Base-by-base conservation (phyloP, 2,113 vertebrate species). In the Corythornis vintsioides region DNA sequence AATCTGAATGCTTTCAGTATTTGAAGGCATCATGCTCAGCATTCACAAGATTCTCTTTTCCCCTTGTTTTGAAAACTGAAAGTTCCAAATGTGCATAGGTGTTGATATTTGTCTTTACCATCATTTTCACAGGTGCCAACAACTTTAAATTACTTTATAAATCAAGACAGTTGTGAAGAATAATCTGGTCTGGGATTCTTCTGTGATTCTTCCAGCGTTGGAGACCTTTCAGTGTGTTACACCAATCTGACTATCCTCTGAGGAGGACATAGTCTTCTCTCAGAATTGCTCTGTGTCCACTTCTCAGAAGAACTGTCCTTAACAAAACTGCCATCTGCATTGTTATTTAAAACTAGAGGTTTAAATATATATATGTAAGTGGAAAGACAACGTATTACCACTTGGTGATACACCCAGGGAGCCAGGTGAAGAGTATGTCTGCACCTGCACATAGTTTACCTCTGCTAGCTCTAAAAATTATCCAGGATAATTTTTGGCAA, bases 201-300 rank as follows among this genome's bases (percentile, higher is more conserved):
- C 15, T 78, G 16, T 25, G 43, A 78, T 72, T 70, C 42, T 87
- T 90, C 15, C 53, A 89, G 28, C 14, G n/a, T n/a, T 15, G 4
- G 56, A 70, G 13, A 26, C 19, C 13, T 52, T 87, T 61, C 38
- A 56, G 35, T 61, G 38, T 13, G 7, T 38, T 82, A 48, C 16
- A 76, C 21, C 29, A 24, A 14, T 31, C 13, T 74, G 43, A 81
- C 35, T 26, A 14, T 22, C 26, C 28, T 60, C 29, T 61, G 38
- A 75, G 26, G 38, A 29, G 53, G 53, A 31, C 29, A 31, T 17
- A 18, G 53, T 31, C 53, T 16, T 56, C 53, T 56, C 25, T 72
- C 22, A 35, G 29, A 60, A 29, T 9, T 0, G 0, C 6, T 19
- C 5, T 2, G 20, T 31, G 31, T 45, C 35, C 1, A 0, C 16